phyloP scores from a whole-genome alignment of 2,888 invertebrate genomes.

The Diogma glabrata region DNA sequence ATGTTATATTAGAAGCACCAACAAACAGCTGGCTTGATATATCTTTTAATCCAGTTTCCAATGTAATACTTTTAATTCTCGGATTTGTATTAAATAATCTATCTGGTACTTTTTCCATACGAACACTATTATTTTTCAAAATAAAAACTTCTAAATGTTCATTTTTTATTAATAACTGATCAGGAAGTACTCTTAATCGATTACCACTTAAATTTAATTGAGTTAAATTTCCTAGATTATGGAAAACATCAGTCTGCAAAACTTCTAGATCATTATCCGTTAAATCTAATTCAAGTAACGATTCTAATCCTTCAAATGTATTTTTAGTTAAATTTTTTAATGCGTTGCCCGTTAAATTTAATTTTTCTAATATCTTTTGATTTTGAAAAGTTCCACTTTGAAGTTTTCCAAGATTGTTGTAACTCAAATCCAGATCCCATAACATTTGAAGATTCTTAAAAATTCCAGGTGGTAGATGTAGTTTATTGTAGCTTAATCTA shows the following conservation, averaged over 20 bases:
- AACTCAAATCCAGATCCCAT: slow-evolving; percentile 50
- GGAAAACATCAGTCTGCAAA: slow-evolving; percentile 49
- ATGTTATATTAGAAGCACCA: slow-evolving; percentile 44
- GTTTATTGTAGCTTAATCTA: slow-evolving; percentile 48
- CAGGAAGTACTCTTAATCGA: slow-evolving; percentile 49
- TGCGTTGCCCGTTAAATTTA: slow-evolving; percentile 59
- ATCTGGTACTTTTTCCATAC: slow-evolving; percentile 44
- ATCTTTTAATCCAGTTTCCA: slow-evolving; percentile 42
- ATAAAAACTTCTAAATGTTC: slow-evolving; percentile 41
- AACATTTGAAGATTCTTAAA: slow-evolving; percentile 45
- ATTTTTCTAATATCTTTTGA: slow-evolving; percentile 43
- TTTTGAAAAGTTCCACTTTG: slow-evolving; percentile 49
- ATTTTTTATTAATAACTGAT: slow-evolving; percentile 45
- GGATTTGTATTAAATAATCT: slow-evolving; percentile 49
- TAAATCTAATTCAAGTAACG: slow-evolving; percentile 54
- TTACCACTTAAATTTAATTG: slow-evolving; percentile 56
- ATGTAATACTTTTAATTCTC: slow-evolving; percentile 44
- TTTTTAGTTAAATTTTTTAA: slow-evolving; percentile 50
- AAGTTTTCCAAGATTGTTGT: slow-evolving; percentile 51
- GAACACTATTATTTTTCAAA: slow-evolving; percentile 45
- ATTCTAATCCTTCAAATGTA: slow-evolving; percentile 49
- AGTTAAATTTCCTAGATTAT: slow-evolving; percentile 46
- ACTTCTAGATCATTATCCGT: slow-evolving; percentile 51
- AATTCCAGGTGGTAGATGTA: slow-evolving; percentile 43
- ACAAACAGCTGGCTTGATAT: slow-evolving; percentile 54